Conservation (phyloP, 2,888 invertebrate genomes). For the Trissolcus brochymenae region DNA sequence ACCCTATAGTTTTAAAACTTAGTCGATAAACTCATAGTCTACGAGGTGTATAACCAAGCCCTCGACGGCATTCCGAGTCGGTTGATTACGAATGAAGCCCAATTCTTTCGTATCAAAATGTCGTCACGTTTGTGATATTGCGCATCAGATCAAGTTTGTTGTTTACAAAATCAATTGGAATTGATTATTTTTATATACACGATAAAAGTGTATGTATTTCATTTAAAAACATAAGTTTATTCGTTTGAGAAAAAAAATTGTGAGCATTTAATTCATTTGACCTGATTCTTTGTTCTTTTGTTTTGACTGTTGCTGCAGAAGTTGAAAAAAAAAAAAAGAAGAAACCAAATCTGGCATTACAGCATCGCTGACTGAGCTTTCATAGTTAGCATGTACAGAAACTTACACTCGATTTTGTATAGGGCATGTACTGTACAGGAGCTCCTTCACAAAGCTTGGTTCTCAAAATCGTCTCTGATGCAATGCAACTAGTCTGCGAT, state of each 20-base stretch:
- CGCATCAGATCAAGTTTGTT: conserved; percentile 21
- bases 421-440: conserved; percentile 59
- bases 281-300: conserved; percentile 3
- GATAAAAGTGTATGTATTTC: conserved; percentile 3
- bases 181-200: conserved; percentile 36
- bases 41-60: conserved; percentile 28
- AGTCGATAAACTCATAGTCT: conserved; percentile 44
- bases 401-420: conserved; percentile 56
- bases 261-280: not conserved
- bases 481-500: conserved; percentile 4
- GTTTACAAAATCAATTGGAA: conserved; percentile 38
- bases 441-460: conserved; percentile 42
- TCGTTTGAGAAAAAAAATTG: conserved; percentile 6
- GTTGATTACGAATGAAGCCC: conserved; percentile 15
- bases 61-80: conserved; percentile 30
- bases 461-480: not conserved
- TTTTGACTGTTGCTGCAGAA: conserved; percentile 24
- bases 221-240: conserved; percentile 1
- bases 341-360: conserved; percentile 29
- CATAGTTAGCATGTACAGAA: conserved; percentile 56
- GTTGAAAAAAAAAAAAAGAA: conserved; percentile 11
- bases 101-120: conserved; percentile 24
- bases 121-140: conserved; percentile 47
- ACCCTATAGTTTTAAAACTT: conserved; percentile 65
- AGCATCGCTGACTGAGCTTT: conserved; percentile 50